Evolutionary conservation across 2,888 invertebrate genomes (phyloP).

Genomic region (Ryuthela nishihirai): DNA sequence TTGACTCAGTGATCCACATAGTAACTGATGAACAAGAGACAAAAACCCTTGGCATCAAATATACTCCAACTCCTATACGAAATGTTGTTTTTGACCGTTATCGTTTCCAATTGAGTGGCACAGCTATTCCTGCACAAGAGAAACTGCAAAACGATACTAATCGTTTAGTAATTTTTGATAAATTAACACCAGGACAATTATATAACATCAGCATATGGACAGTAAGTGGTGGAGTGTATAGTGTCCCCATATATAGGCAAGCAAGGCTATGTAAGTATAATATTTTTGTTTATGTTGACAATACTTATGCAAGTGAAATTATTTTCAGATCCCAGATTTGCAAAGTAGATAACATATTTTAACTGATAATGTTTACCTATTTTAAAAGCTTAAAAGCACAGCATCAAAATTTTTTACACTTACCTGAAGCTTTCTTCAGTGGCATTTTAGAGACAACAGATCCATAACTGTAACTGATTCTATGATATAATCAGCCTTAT

Average conservation of each 20-base stretch:
- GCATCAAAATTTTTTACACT: too few relatives aligned
- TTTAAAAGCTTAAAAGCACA: too few relatives aligned
- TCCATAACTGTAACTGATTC: too few relatives aligned
- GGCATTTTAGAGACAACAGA: too few relatives aligned
- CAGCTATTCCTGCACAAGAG: slow-evolving; percentile 65
- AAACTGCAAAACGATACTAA: slow-evolving; percentile 51
- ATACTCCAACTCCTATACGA: slow-evolving; percentile 76
- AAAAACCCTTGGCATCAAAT: slow-evolving; percentile 67
- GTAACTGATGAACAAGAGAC: slow-evolving; percentile 72
- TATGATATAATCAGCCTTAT: too few relatives aligned
- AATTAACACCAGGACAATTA: slow-evolving; percentile 75
- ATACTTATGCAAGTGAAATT: not conserved
- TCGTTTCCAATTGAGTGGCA: slow-evolving; percentile 69
- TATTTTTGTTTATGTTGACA: not conserved
- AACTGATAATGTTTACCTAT: too few relatives aligned
- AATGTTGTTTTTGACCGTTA: slow-evolving; percentile 78
- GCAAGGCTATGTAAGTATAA: slow-evolving; percentile 68
- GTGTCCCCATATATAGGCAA: slow-evolving; percentile 79
- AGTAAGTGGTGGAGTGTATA: slow-evolving; percentile 76
- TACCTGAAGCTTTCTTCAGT: too few relatives aligned
- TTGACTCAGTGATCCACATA: slow-evolving; percentile 84
- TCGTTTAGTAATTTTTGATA: slow-evolving; percentile 63
- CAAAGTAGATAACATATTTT: too few relatives aligned
- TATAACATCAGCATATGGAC: slow-evolving; percentile 94
- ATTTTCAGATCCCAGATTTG: too few relatives aligned